Evolutionary conservation across 1,140 invertebrate genomes (phyloP), one percentile per base, ranked within the genome.

Genomic region (Drosophila punjabiensis): DNA sequence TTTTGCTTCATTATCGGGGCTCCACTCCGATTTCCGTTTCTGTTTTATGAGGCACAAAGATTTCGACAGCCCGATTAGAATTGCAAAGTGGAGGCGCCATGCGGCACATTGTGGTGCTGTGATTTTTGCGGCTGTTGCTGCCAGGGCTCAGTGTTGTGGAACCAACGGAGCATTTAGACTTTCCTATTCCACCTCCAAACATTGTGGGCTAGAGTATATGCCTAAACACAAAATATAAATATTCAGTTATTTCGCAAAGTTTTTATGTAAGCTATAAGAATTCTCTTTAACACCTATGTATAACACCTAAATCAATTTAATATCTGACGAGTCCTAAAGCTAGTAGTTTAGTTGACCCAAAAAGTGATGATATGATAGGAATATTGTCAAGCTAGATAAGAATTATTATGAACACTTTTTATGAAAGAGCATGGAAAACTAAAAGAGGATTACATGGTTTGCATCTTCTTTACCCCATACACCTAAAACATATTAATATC

Each of bases 1-100:
- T 62, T 67, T 76, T 28, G 65, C 52, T 63, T 63, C 60, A 58
- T 74, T 80, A 53, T 76, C 32, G 37, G 32, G 32, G 32, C 55
- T 73, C 55, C 28, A 74, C 70, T 87, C 64, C 61, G 55, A 80
- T 80, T 82, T 76, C 52, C 10, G 37, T 64, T 65, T 56, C 50
- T 50, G 83, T 77, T 87, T 82, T 82, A 70, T 74, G 84, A 88
- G 73, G 69, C 84, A 65, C 84, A 75, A 81, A 88, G 84, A 87
- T 88, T 74, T 88, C 43, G 84, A 41, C 62, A 70, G 47, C 39
- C 62, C 55, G 84, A 87, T 81, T 83, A 86, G 82, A 86, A 82
- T 79, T 85, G 60, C 83, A 76, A 70, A 69, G 66, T 43, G 79
- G 79, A 47, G 76, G 70, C 70, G 67, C 77, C 70, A 60, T 47